A percentile compares a stretch with the other conserved stretches of the same genome.
These are phyloP conservation scores for Champsocephalus gunnari DNA, from an alignment of 2,797 vertebrate genomes.

Conservation along the genomic window DNA sequence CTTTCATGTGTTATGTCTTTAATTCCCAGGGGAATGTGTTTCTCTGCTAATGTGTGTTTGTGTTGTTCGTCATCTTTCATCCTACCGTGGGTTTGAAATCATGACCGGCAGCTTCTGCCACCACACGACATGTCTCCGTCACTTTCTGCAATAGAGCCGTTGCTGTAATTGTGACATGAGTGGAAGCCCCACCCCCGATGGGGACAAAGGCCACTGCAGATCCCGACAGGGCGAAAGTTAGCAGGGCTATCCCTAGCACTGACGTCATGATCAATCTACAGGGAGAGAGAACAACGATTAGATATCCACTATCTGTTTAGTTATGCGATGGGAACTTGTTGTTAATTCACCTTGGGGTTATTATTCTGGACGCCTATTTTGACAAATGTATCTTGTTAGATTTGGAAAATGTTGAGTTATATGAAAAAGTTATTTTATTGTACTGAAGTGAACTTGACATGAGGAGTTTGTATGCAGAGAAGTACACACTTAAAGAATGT, in stretches of 20 bases:
- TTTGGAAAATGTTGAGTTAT: not conserved
- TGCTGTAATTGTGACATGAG: constrained; percentile 78
- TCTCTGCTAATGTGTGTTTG: not conserved
- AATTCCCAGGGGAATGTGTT: not conserved
- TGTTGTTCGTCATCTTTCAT: not conserved
- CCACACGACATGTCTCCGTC: constrained; percentile 70
- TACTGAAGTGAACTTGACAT: not conserved
- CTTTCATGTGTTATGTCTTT: not conserved
- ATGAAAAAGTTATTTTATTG: not conserved
- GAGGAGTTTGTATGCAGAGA: not conserved
- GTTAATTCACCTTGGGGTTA: not conserved
- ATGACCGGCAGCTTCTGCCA: constrained; percentile 65
- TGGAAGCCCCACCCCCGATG: constrained; percentile 50
- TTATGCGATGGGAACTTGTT: not conserved
- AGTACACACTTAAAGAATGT: constrained; percentile 5
- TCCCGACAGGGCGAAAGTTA: constrained; percentile 48
- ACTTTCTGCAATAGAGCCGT: constrained; percentile 74
- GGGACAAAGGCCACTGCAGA: constrained; percentile 70
- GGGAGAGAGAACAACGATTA: not conserved
- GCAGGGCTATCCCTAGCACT: constrained; percentile 41
- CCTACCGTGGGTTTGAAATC: constrained; percentile 80
- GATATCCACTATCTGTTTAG: not conserved
- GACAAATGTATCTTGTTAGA: not conserved
- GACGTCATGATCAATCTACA: constrained; percentile 52
- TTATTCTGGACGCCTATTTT: not conserved